Conservation (phyloP, 1,140 invertebrate genomes). For the Tetranychus urticae region DNA sequence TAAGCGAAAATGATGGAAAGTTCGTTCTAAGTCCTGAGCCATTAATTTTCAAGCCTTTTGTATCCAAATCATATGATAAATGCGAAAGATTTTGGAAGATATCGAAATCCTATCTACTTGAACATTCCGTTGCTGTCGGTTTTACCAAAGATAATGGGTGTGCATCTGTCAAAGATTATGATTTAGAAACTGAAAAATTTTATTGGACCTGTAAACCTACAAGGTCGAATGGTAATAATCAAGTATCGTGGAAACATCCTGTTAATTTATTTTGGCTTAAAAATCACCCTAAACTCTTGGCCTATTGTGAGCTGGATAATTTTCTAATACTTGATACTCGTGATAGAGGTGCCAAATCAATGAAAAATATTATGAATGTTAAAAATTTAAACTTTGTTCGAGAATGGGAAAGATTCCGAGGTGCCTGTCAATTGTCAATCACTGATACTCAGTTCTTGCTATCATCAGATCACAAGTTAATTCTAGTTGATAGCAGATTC, state of each 20-base stretch:
- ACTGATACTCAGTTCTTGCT: not conserved
- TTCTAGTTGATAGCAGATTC: not conserved
- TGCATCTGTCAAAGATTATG: not conserved
- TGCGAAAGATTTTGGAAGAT: not conserved
- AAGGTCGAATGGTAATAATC: not conserved
- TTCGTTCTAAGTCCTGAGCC: no score
- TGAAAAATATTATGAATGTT: not conserved
- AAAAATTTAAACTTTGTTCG: not conserved
- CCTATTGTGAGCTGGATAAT: not conserved
- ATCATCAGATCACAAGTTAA: not conserved
- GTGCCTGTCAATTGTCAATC: not conserved
- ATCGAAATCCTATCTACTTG: not conserved
- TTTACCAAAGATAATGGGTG: not conserved
- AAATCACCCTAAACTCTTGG: not conserved
- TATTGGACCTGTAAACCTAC: not conserved
- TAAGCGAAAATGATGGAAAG: no score
- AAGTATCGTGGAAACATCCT: not conserved
- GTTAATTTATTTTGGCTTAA: not conserved
- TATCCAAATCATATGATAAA: not conserved
- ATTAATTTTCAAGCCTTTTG: no score
- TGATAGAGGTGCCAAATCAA: not conserved
- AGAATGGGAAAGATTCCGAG: not conserved
- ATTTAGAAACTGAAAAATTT: not conserved
- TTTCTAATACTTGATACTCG: not conserved
- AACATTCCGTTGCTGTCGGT: not conserved